phyloP scores from a whole-genome alignment of 2,113 vertebrate species.

The Trogon surrucura region DNA sequence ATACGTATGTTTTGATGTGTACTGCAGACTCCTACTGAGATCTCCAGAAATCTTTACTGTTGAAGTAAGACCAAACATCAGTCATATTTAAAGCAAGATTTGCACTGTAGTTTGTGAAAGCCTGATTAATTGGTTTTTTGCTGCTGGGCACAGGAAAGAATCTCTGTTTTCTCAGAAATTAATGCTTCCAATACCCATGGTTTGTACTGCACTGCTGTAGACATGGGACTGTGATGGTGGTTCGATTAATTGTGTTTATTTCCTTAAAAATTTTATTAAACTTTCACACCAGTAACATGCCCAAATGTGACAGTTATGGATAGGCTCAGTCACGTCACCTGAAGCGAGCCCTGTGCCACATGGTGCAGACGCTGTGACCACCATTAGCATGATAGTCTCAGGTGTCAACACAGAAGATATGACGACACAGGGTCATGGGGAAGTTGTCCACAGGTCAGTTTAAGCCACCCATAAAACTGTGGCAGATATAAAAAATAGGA shows the following conservation, averaged over 20 bases:
- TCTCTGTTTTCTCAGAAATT: background rate
- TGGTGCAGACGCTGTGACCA: background rate
- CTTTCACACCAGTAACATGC: background rate
- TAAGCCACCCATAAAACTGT: background rate
- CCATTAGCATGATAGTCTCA: background rate
- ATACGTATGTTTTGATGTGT: background rate
- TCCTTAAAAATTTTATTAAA: background rate
- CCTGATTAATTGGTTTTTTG: background rate
- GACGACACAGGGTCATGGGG: background rate
- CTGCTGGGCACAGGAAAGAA: background rate
- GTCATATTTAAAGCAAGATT: background rate
- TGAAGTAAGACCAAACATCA: background rate
- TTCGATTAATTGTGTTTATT: background rate
- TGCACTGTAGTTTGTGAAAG: background rate
- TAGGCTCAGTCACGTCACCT: background rate
- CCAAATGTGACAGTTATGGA: background rate
- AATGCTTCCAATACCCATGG: background rate
- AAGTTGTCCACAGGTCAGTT: background rate
- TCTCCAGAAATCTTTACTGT: background rate
- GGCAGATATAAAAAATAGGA: background rate
- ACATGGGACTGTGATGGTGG: accelerated
- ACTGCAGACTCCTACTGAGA: background rate
- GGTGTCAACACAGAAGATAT: background rate
- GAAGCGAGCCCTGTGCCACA: background rate
- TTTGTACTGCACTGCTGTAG: background rate